Evolutionary conservation across 2,888 invertebrate genomes (phyloP), one percentile per base, ranked within the genome.

Genomic region (Eueremaeus valkanovi): DNA sequence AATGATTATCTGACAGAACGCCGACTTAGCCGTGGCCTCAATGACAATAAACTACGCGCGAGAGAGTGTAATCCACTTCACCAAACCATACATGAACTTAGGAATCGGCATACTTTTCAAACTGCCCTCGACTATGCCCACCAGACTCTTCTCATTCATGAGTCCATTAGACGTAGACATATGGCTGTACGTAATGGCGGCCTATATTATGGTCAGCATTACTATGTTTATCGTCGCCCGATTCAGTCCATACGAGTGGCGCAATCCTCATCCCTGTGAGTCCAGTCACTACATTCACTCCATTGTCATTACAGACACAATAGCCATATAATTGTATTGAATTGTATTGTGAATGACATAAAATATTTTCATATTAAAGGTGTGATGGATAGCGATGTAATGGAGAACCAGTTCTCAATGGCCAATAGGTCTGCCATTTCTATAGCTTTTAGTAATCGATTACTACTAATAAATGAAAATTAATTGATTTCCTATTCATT

Each of bases 31-130:
- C 0, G 94, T 97, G 0, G 95, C 95, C 0, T 95, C 96, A 0
- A 93, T 98, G 90, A 97, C 97, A 1, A 98, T 97, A 80, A 96
- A 94, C 85, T 97, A 95, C 83, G 94, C 95, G 0, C 85, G 97
- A n/a, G 95, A 96, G 83, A 91, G 91, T 83, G 90, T 92, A 76
- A 94, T 97, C 76, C 96, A 97, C 84, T 98, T 97, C 84, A 96
- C 96, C 0, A 95, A 96, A 82, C 97, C 97, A 0, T 97, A 96
- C 84, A 95, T 97, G 92, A 96, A 96, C 83, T 87, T 97, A 18
- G 97, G 76, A 33, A 97, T 96, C 78, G 93, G 95, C 27, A 97
- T 98, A 82, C 85, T 97, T 40, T 96, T 95, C 85, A 94, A 95
- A 89, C 91, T 93, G 72, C 93, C 93, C 78, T 93, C 90, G 80